A percentile compares a stretch with the other conserved stretches of the same genome.
Evolutionary conservation across 2,797 vertebrate genomes (phyloP).

Genomic region (Muscicapa striata): DNA sequence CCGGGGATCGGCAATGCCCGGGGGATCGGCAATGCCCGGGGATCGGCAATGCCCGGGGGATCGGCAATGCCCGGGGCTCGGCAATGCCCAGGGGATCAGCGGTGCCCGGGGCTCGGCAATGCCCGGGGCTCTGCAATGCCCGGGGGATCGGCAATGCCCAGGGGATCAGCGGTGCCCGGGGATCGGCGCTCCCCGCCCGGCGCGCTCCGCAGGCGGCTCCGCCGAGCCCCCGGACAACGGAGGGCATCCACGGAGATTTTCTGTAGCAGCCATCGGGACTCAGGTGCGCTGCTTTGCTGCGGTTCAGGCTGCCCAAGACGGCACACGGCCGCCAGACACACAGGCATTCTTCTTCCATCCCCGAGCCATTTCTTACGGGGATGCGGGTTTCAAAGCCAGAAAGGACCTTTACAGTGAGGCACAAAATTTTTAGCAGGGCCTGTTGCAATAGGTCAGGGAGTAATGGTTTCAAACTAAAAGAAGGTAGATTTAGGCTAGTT

Average conservation of each 20-base stretch:
- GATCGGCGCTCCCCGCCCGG: no score
- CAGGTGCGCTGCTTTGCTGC: background rate
- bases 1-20: no score
- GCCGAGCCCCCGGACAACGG: no score
- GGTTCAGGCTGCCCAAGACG: background rate
- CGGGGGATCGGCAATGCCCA: no score
- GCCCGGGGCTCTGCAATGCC: no score
- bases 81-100: no score
- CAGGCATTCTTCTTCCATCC: fast-evolving
- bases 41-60: no score
- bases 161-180: no score
- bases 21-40: no score
- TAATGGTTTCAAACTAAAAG: background rate
- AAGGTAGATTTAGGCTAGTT: background rate
- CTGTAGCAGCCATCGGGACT: fast-evolving
- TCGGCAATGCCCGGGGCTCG: no score
- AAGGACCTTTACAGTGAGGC: background rate
- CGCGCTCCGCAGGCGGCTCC: no score
- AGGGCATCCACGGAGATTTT: background rate
- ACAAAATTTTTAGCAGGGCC: background rate
- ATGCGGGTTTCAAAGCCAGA: background rate
- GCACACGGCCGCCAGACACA: fast-evolving
- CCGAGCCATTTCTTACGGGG: fast-evolving
- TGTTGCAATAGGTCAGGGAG: background rate
- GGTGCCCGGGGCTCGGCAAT: no score